These are phyloP conservation scores for Acromyrmex echinatior DNA, from an alignment of 1,140 invertebrate genomes.

Conservation along the genomic window DNA sequence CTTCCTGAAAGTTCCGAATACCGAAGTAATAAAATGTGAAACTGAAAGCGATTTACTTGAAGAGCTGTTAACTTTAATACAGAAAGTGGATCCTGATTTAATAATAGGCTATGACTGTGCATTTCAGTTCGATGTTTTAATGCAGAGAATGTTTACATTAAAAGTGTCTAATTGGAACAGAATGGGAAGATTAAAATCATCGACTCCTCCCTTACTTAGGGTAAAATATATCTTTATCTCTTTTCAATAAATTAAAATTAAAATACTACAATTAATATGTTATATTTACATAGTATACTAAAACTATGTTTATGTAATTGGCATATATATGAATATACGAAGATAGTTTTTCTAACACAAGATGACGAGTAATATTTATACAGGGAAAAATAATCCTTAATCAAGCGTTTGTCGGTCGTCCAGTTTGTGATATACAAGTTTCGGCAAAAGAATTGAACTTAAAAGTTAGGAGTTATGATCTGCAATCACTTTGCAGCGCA, in stretches of 20 bases:
- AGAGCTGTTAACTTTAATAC: constrained; percentile 94
- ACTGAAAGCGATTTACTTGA: constrained; percentile 95
- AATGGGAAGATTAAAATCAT: constrained; percentile 93
- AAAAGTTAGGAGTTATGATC: constrained; percentile 95
- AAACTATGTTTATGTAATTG: background rate
- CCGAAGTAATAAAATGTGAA: constrained; percentile 93
- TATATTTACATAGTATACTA: background rate
- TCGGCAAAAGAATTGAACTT: constrained; percentile 97
- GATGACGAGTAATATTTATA: constrained; percentile 84
- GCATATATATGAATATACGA: background rate
- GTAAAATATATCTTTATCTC: constrained; percentile 58
- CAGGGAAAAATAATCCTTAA: constrained; percentile 85
- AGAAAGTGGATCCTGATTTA: constrained; percentile 96
- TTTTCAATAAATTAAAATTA: constrained; percentile 20
- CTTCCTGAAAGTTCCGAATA: constrained; percentile 89
- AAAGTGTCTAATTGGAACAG: constrained; percentile 96
- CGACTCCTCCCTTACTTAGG: constrained; percentile 80
- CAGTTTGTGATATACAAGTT: constrained; percentile 97
- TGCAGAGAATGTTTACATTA: constrained; percentile 92
- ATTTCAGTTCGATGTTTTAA: constrained; percentile 95
- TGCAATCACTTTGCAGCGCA: constrained; percentile 93
- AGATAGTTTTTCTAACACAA: background rate
- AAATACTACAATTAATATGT: background rate
- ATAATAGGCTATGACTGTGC: constrained; percentile 97
- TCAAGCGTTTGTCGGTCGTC: constrained; percentile 91